Evolutionary conservation across 2,888 invertebrate genomes (phyloP).

Genomic region (Corbicula japonica): DNA sequence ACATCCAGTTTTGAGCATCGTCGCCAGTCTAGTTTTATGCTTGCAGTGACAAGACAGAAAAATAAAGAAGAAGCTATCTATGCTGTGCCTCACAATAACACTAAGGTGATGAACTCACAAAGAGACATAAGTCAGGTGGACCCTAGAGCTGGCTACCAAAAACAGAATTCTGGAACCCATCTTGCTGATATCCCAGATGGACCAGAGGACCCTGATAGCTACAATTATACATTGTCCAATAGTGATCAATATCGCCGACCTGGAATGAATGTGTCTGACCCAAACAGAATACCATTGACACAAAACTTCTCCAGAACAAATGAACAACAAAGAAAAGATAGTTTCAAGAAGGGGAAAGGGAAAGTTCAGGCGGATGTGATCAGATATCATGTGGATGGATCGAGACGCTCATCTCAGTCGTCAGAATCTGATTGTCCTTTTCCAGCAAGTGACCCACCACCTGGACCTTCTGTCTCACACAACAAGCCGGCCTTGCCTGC

Average conservation of each 20-base stretch:
- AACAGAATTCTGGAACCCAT: conserved; percentile 14
- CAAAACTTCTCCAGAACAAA: conserved; percentile 67
- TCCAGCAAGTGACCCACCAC: conserved; percentile 38
- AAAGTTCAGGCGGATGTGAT: conserved; percentile 80
- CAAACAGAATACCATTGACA: conserved; percentile 68
- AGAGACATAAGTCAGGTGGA: conserved; percentile 40
- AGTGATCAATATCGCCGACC: conserved; percentile 81
- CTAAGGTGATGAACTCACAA: conserved; percentile 49
- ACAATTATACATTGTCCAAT: conserved; percentile 81
- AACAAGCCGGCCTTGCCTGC: conserved; percentile 60
- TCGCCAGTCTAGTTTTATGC: conserved; percentile 83
- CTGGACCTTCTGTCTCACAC: conserved; percentile 24
- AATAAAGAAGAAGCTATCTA: conserved; percentile 64
- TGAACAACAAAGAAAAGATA: conserved; percentile 78
- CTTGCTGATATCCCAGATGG: conserved; percentile 38
- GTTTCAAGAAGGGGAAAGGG: conserved; percentile 78
- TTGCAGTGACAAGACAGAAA: conserved; percentile 79
- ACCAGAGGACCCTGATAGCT: conserved; percentile 69
- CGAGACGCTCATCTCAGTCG: conserved; percentile 62
- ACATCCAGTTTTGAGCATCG: conserved; percentile 76
- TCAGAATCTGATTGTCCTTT: conserved; percentile 67
- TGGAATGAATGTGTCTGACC: conserved; percentile 70
- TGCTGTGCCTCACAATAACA: conserved; percentile 69
- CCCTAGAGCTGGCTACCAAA: conserved; percentile 23
- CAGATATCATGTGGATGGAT: conserved; percentile 72